Evolutionary conservation across 2,113 vertebrate genomes (phyloP).

Genomic region (Trachemys scripta): DNA sequence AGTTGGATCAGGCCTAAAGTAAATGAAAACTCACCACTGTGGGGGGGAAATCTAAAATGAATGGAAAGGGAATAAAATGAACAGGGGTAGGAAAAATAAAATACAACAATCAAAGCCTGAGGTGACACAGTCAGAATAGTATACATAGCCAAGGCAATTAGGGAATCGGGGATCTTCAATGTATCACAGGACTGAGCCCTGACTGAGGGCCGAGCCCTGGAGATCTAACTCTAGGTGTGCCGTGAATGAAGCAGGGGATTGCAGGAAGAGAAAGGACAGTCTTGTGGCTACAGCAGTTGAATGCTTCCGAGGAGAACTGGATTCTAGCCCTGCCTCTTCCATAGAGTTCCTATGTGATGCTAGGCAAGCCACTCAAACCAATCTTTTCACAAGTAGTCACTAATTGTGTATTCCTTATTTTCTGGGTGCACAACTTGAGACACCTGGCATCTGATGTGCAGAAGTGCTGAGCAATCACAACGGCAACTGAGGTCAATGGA

Average conservation of each 20-base stretch:
- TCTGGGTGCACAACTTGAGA: neutral
- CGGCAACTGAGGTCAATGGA: neutral
- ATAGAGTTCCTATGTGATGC: neutral
- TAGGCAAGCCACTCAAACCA: neutral
- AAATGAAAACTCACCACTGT: slow-evolving; percentile 20
- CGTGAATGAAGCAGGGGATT: neutral
- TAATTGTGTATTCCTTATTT: neutral
- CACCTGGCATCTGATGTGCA: neutral
- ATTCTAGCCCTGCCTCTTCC: neutral
- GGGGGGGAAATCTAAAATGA: neutral
- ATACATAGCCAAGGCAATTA: neutral
- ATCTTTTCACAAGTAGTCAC: neutral
- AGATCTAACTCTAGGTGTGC: neutral
- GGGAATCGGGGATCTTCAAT: slow-evolving; percentile 9
- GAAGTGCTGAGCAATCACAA: neutral
- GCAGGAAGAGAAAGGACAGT: neutral
- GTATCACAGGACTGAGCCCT: neutral
- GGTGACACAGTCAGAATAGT: slow-evolving; percentile 41
- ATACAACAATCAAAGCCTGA: slow-evolving; percentile 12
- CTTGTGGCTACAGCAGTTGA: neutral
- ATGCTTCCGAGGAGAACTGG: neutral
- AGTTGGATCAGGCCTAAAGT: neutral
- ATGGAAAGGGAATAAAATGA: neutral
- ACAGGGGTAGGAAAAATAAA: slow-evolving; percentile 6
- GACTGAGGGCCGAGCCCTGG: neutral